Conservation (phyloP, 2,113 vertebrate genomes). For the Dicaeum eximium region DNA sequence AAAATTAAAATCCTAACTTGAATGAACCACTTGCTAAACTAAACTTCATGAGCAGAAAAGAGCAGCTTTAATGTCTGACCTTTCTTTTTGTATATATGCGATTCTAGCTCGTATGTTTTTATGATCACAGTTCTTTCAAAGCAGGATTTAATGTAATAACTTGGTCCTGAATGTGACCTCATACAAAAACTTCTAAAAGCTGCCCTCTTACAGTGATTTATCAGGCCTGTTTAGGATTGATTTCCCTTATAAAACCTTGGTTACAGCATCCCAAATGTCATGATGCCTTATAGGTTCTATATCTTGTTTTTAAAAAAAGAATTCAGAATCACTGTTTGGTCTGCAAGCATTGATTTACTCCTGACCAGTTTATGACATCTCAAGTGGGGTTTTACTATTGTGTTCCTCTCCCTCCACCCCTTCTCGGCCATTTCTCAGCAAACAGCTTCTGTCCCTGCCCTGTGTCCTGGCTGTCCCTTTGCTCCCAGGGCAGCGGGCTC, state of each 20-base stretch:
- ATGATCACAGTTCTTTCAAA: not conserved
- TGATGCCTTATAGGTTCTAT: not conserved
- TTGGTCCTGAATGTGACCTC: not conserved
- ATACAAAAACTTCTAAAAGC: constrained; percentile 16
- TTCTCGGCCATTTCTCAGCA: not conserved
- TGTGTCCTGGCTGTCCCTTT: not conserved
- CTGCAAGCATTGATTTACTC: not conserved
- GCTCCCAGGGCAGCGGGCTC: not conserved
- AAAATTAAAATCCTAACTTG: not conserved
- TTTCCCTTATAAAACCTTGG: constrained; percentile 16
- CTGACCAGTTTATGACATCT: not conserved
- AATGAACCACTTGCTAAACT: not conserved
- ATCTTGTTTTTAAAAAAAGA: not conserved
- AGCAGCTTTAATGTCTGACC: not conserved
- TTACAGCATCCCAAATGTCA: not conserved
- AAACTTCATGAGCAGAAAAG: not conserved
- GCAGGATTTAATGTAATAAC: constrained; percentile 9
- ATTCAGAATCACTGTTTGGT: not conserved
- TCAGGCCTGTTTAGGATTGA: constrained; percentile 25
- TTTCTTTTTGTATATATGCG: not conserved
- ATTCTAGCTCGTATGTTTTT: not conserved
- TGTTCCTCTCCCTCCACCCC: not conserved
- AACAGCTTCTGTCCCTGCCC: not conserved
- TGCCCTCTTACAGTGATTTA: not conserved
- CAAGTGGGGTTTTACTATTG: not conserved